Evolutionary conservation across 2,888 invertebrate species (phyloP), one percentile per base, ranked within the genome.

Genomic region (Catonia carolina): DNA sequence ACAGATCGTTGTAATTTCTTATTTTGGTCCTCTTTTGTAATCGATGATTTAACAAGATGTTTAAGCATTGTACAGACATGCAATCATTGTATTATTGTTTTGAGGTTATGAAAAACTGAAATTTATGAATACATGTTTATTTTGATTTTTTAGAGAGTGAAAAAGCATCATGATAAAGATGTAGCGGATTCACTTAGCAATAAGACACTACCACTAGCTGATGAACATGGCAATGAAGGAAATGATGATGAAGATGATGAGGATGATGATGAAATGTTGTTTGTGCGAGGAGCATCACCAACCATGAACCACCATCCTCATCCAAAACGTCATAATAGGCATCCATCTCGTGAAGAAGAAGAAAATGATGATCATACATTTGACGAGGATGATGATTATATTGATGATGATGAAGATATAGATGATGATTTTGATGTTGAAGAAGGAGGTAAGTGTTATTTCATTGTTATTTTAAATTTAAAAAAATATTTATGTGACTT

Each of bases 191-290:
- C 27, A 6, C 5, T 27, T 6, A 27, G 27, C 27, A 27, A 27
- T 27, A 53, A 53, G 23, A 23, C 41, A 31, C 7, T 33, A 18
- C 37, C 51, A n/a, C 15, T 23, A 6, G 22, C 2, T n/a, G 53
- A 53, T 41, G 53, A 53, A 27, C 35, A 56, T 15, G 36, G 42
- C 22, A n/a, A 45, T 22, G 33, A 35, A 14, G 37, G 50, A 45
- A 42, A 51, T 23, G 20, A 50, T 14, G 45, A 50, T 50, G 39
- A 6, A 6, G 27, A 23, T 2, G 71, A 72, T 6, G 73, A 73
- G 52, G 85, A 89, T 69, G 88, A 89, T 67, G 85, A 82, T 68
- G 89, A 89, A 71, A 84, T 89, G 84, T 74, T 89, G 69, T 87
- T 86, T 70, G 78, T 89, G 8, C 78, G 89, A 51, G 87, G 89